Conservation (phyloP, 2,113 vertebrate genomes). For the Patagioenas fasciata region DNA sequence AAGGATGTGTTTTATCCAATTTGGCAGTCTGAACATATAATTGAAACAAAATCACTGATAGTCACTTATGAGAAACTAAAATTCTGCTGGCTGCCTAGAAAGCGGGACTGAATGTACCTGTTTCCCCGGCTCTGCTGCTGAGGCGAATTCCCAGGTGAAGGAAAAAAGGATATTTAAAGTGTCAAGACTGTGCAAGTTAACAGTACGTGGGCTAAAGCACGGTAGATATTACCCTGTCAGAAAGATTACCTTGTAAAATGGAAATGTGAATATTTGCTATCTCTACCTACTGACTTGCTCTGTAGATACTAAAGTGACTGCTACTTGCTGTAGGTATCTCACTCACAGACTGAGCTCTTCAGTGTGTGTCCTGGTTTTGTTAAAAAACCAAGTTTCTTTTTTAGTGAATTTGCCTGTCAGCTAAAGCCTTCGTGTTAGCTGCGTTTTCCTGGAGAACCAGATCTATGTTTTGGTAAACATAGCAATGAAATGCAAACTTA, state of each 20-base stretch:
- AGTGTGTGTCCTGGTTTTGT: too few species aligned
- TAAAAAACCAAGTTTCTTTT: too few species aligned
- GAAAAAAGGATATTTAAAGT: constrained; percentile 33
- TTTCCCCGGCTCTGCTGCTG: not conserved
- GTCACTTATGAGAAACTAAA: not conserved
- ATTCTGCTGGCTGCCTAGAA: not conserved
- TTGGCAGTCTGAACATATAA: constrained; percentile 50
- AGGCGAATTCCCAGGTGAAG: not conserved
- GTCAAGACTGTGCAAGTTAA: constrained; percentile 4
- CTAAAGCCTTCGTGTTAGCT: too few species aligned
- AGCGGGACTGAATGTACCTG: not conserved
- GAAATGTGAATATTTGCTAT: not conserved
- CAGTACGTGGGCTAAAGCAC: not conserved
- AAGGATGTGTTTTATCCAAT: not conserved
- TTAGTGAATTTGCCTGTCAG: too few species aligned
- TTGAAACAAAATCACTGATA: constrained; percentile 22
- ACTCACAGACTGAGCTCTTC: rapidly evolving
- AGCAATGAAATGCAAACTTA: too few species aligned
- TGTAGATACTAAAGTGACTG: not conserved
- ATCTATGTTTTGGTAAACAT: too few species aligned
- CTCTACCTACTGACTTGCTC: not conserved
- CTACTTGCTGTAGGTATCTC: not conserved
- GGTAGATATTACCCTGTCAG: constrained; percentile 34
- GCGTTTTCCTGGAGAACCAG: too few species aligned
- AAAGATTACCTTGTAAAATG: constrained; percentile 4